A percentile compares a stretch with the other conserved stretches of the same genome.
These are phyloP conservation scores for Sphyrna mokarran DNA, from an alignment of 2,113 vertebrate genomes.

Conservation along the genomic window DNA sequence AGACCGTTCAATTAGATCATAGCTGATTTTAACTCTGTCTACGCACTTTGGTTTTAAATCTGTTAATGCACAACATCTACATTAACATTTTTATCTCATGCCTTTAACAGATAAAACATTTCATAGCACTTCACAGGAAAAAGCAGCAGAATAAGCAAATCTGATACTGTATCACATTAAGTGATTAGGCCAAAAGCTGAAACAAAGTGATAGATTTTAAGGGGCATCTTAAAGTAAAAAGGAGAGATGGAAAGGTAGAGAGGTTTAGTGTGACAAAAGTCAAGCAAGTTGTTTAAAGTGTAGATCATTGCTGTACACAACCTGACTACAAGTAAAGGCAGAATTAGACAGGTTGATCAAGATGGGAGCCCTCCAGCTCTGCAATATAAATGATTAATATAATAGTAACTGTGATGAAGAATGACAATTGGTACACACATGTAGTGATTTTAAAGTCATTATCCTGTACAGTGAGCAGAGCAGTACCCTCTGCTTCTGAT, in stretches of 20 bases:
- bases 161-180: background rate
- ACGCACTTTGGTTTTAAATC: background rate
- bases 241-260: background rate
- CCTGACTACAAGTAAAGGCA: no score
- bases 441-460: no score
- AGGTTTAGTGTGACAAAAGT: background rate
- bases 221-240: background rate
- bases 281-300: no score
- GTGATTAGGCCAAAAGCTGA: background rate
- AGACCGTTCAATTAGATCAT: background rate
- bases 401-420: no score
- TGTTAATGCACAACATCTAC: background rate
- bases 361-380: no score
- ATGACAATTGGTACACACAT: no score
- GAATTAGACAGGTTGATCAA: no score
- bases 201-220: background rate
- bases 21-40: background rate
- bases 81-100: background rate
- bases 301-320: no score
- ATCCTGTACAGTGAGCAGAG: no score
- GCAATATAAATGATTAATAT: no score
- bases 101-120: background rate
- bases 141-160: background rate
- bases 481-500: no score
- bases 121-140: background rate